Base-by-base conservation (phyloP, 2,888 invertebrate genomes). In the Cordilura impudica region DNA sequence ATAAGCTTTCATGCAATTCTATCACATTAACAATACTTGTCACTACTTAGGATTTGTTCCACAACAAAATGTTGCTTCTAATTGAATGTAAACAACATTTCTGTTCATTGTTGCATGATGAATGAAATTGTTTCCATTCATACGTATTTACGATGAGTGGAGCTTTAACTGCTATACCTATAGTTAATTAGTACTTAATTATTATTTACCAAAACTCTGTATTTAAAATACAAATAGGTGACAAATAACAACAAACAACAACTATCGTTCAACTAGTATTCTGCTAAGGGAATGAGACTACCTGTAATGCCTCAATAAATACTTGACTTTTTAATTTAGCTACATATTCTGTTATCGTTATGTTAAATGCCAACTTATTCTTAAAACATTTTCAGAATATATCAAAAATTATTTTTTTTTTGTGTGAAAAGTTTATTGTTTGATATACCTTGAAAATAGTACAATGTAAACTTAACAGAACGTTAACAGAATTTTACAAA, bases 11-110 rank as follows among this genome's bases (percentile, higher is more conserved):
- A 72, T 54, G 56, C 49, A 26, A 60, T 49, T 19, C 16, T 65
- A n/a, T 10, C 29, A 31, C 18, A 39, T 23, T 35, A 3, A n/a
- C 8, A 6, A 16, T 8, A 54, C 16, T 61, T 72, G 65, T 66
- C 73, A 78, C 31, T 35, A 39, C n/a, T 39, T 39, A 2, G 1
- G 12, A 51, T 69, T 67, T 10, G n/a, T 56, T 21, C n/a, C 12
- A 19, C 53, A 54, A 70, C 51, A 29, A 43, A n/a, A 45, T 12
- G 5, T 65, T 58, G 31, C n/a, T 56, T 73, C 56, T 69, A 75
- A 71, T 79, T 60, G 61, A 45, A 51, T 75, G 56, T 56, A 75
- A 79, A 79, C 54, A 78, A 60, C 56, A 53, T 6, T 45, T 21
- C n/a, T 53, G 43, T 14, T 26, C n/a, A 29, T n/a, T 39, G 35